These are phyloP conservation scores for Mirounga angustirostris DNA, from an alignment of 2,113 vertebrate genomes.

Conservation along the genomic window DNA sequence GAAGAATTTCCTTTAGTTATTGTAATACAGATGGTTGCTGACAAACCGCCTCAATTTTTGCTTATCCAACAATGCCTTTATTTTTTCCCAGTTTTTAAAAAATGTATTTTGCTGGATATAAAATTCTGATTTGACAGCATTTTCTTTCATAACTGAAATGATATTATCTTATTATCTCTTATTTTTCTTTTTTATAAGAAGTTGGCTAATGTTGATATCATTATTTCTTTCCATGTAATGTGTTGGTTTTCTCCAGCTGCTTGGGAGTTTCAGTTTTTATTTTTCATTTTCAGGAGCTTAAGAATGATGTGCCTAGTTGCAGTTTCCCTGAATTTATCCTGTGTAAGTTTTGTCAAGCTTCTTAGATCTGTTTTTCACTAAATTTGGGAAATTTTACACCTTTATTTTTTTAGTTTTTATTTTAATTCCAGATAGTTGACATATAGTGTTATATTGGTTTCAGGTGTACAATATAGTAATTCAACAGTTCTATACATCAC, in stretches of 20 bases:
- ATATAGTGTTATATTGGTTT: neutral
- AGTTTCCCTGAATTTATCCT: neutral
- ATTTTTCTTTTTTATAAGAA: neutral
- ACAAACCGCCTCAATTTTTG: neutral
- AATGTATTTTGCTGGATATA: neutral
- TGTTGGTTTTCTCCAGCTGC: neutral
- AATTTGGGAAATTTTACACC: neutral
- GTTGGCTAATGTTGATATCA: neutral
- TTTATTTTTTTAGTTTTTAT: neutral
- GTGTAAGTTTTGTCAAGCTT: neutral
- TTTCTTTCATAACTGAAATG: neutral
- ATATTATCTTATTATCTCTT: neutral
- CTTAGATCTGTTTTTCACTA: slow-evolving; percentile 4
- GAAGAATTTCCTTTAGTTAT: neutral
- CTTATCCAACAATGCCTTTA: slow-evolving; percentile 26
- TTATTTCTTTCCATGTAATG: neutral
- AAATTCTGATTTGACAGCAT: neutral
- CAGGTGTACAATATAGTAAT: neutral
- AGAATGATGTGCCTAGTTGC: neutral
- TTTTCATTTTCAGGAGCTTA: neutral
- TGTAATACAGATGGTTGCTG: neutral
- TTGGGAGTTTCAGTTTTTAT: neutral
- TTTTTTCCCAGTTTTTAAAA: slow-evolving; percentile 10
- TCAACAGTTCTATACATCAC: neutral
- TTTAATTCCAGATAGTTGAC: neutral